phyloP scores from a whole-genome alignment of 2,113 vertebrate genomes.

The Monopterus albus region DNA sequence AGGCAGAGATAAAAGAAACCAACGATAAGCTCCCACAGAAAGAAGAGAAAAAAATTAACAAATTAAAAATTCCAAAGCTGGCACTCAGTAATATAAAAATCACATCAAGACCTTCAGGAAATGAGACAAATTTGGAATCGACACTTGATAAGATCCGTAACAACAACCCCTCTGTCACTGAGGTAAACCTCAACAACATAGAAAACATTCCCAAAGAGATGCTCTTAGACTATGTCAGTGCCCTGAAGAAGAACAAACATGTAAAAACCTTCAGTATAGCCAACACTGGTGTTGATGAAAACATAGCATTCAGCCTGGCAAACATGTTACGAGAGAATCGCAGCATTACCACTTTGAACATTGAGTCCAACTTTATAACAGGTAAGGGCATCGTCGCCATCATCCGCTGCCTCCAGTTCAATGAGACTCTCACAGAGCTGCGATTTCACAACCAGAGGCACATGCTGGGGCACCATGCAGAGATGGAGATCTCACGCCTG shows the following conservation, averaged over 20 bases:
- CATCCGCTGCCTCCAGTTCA: conserved; percentile 96
- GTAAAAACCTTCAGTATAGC: conserved; percentile 92
- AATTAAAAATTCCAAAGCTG: conserved; percentile 90
- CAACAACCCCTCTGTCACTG: conserved; percentile 88
- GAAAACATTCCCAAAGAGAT: conserved; percentile 98
- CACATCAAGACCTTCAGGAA: conserved; percentile 94
- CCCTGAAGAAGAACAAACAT: conserved; percentile 93
- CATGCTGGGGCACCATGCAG: conserved; percentile 96
- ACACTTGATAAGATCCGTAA: conserved; percentile 89
- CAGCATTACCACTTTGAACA: conserved; percentile 91
- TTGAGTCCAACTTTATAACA: conserved; percentile 94
- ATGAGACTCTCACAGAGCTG: conserved; percentile 92
- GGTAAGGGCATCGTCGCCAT: conserved; percentile 95
- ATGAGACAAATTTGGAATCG: conserved; percentile 93
- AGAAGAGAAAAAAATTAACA: conserved; percentile 88
- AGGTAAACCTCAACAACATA: conserved; percentile 98
- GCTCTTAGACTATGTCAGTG: conserved; percentile 92
- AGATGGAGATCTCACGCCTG: conserved; percentile 95
- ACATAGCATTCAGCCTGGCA: conserved; percentile 87
- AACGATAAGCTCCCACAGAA: conserved; percentile 74
- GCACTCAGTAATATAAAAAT: conserved; percentile 89
- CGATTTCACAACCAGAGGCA: conserved; percentile 99
- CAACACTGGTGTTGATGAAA: conserved; percentile 95
- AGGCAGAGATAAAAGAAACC: conserved; percentile 44
- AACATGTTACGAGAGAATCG: conserved; percentile 97